Evolutionary conservation across 2,888 invertebrate species (phyloP), one percentile per base, ranked within the genome.

Genomic region (Ennomos erosarius): DNA sequence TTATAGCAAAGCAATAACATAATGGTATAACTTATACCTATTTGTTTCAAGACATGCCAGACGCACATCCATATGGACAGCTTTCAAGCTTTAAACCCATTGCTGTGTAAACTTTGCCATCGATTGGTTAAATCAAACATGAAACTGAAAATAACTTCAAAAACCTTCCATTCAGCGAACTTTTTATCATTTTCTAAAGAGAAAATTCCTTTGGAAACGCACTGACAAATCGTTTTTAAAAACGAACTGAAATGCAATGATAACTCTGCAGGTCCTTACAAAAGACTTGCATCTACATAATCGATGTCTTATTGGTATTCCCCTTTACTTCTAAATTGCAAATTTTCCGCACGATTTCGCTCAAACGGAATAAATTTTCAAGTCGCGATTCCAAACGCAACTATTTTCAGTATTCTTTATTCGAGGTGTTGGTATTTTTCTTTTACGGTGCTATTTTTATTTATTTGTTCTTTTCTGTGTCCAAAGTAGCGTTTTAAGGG

Each of bases 261-360:
- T 89, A 90, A 88, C 87, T 82, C 78, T 81, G 83, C 85, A 86
- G 75, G 76, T 79, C 74, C 80, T 84, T 84, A 88, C 88, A 89
- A 90, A 87, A 85, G 85, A 78, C 82, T 80, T 88, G 89, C 87
- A 90, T 90, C 88, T 90, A 81, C 90, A 91, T 91, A 90, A 91
- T 90, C 90, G 90, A 90, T 88, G 86, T 87, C 88, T 88, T 91
- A 91, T 90, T 90, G 90, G 82, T 83, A 82, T 89, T 89, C 90
- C 89, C 88, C 85, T 85, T 89, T 89, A 90, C 89, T 90, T 88
- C 87, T 87, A 91, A 92, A 92, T 90, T 90, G 91, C 90, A 90
- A 91, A 92, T 92, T 91, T 92, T 92, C 90, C 88, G 82, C 90
- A 87, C 91, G 90, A 92, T 90, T 90, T 90, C 86, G 80, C 77